Evolutionary conservation across 1,140 invertebrate species (phyloP).

Genomic region (Cydia amplana): DNA sequence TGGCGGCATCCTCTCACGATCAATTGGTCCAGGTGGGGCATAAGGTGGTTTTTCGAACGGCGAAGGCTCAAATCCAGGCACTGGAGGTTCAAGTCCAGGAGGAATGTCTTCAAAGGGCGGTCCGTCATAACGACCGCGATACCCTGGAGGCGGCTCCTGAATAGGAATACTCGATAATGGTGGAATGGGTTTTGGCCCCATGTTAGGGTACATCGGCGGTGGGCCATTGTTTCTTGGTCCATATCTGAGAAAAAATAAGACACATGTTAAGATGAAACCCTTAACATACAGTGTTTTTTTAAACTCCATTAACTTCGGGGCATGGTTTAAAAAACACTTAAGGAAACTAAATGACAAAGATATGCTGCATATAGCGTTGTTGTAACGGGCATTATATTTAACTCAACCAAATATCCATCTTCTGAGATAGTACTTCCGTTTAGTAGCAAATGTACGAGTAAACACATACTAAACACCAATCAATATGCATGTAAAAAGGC

Average conservation of each 20-base stretch:
- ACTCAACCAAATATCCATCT: no score
- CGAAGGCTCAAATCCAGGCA: slow-evolving; percentile 78
- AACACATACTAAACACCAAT: no score
- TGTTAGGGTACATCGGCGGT: slow-evolving; percentile 57
- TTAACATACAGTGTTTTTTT: neutral
- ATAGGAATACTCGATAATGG: slow-evolving; percentile 47
- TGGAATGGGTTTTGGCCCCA: slow-evolving; percentile 58
- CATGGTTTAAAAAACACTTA: no score
- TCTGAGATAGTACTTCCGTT: no score
- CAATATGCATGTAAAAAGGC: no score
- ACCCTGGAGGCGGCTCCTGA: slow-evolving; percentile 58
- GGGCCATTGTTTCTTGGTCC: slow-evolving; percentile 63
- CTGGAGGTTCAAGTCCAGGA: slow-evolving; percentile 77
- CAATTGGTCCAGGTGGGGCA: slow-evolving; percentile 57
- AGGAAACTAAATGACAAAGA: no score
- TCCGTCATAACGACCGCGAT: slow-evolving; percentile 67
- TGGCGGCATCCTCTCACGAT: slow-evolving; percentile 67
- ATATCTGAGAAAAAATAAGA: slow-evolving; percentile 65
- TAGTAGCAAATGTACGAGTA: no score
- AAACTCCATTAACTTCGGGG: no score
- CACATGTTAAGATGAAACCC: slow-evolving; percentile 10
- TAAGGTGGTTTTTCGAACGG: slow-evolving; percentile 73
- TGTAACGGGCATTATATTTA: no score
- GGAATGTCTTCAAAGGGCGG: slow-evolving; percentile 73
- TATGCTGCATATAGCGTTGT: no score